phyloP scores from a whole-genome alignment of 2,797 vertebrate genomes.

The Falco columbarius region DNA sequence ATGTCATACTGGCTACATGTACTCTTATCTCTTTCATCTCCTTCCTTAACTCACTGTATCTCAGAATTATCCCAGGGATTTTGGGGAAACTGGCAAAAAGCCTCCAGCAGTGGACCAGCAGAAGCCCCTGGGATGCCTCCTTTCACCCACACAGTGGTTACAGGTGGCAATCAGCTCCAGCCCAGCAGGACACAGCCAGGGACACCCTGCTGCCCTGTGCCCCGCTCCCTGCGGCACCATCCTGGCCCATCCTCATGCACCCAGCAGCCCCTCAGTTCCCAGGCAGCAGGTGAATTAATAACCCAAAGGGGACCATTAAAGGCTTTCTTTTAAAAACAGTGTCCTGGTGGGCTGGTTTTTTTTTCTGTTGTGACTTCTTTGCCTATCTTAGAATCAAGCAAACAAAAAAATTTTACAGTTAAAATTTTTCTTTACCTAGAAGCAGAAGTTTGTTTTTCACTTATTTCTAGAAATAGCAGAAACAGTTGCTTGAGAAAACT shows the following conservation, averaged over 20 bases:
- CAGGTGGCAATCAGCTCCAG: too few species aligned
- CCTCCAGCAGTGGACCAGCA: background rate
- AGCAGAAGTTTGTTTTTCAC: background rate
- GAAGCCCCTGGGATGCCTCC: background rate
- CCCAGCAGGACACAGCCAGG: fast-evolving
- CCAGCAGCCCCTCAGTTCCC: too few species aligned
- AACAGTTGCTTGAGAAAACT: background rate
- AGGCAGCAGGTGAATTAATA: too few species aligned
- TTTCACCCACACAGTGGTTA: fast-evolving
- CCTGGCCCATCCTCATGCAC: background rate
- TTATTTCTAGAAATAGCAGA: background rate
- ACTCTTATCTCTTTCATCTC: background rate
- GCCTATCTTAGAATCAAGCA: too few species aligned
- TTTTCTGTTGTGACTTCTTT: too few species aligned
- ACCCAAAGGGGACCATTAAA: too few species aligned
- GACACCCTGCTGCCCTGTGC: too few species aligned
- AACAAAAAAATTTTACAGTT: background rate
- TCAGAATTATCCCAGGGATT: background rate
- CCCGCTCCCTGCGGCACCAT: fast-evolving
- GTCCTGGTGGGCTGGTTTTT: too few species aligned
- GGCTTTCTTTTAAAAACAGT: background rate
- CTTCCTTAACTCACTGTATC: background rate
- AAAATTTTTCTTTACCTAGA: background rate
- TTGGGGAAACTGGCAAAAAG: background rate
- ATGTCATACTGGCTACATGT: background rate